Conservation (phyloP, 2,888 invertebrate genomes). For the Eucriotettix oculatus region DNA sequence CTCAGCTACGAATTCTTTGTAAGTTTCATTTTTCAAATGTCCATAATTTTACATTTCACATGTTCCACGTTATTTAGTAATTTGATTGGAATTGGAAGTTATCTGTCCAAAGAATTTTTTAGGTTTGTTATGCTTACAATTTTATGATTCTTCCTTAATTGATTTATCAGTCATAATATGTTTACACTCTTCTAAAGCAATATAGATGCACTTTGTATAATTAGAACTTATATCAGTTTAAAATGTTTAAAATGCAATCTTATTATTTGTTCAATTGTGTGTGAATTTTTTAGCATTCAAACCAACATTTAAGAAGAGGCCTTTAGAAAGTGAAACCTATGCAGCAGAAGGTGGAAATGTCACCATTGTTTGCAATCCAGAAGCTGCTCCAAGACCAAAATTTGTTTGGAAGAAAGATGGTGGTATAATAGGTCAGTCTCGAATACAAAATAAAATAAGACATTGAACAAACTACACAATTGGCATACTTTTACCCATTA, state of each 20-base stretch:
- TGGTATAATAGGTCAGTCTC: slow-evolving; percentile 36
- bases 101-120: too few relatives aligned
- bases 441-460: background rate
- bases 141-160: too few relatives aligned
- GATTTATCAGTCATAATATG: too few relatives aligned
- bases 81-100: too few relatives aligned
- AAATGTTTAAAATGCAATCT: too few relatives aligned
- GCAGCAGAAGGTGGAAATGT: slow-evolving; percentile 84
- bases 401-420: slow-evolving; percentile 85
- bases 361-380: slow-evolving; percentile 80
- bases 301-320: slow-evolving; percentile 79
- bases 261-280: too few relatives aligned
- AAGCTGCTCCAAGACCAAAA: slow-evolving; percentile 80
- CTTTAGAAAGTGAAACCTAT: slow-evolving; percentile 77
- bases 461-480: too few relatives aligned
- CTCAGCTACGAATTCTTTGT: slow-evolving; percentile 75
- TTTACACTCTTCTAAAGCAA: too few relatives aligned
- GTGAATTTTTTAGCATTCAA: slow-evolving; percentile 33
- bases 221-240: too few relatives aligned
- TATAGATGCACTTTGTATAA: too few relatives aligned
- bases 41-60: background rate
- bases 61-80: background rate
- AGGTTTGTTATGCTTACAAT: too few relatives aligned
- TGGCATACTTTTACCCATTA: too few relatives aligned
- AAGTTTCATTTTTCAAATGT: slow-evolving; percentile 22